phyloP scores from a whole-genome alignment of 2,113 vertebrate species.

The Plotosus lineatus region DNA sequence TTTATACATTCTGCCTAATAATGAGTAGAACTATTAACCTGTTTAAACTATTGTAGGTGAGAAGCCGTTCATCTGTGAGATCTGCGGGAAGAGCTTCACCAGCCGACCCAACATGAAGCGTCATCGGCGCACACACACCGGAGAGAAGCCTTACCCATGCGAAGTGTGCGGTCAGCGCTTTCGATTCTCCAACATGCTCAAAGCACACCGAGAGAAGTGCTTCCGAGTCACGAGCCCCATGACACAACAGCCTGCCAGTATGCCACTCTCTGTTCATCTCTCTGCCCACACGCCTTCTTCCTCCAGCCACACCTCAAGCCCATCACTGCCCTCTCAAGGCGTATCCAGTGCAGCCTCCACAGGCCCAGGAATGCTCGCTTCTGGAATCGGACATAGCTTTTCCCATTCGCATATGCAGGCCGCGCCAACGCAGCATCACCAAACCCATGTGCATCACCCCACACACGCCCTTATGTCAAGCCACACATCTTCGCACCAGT shows the following conservation, averaged over 20 bases:
- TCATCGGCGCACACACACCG: slow-evolving; percentile 93
- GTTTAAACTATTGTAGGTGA: slow-evolving; percentile 77
- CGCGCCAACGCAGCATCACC: slow-evolving; percentile 78
- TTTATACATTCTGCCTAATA: neutral
- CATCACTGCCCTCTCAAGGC: slow-evolving; percentile 66
- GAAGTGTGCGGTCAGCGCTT: slow-evolving; percentile 96
- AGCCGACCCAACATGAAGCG: slow-evolving; percentile 98
- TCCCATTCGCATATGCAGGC: slow-evolving; percentile 87
- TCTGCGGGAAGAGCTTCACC: slow-evolving; percentile 98
- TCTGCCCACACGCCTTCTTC: slow-evolving; percentile 73
- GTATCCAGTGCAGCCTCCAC: slow-evolving; percentile 57
- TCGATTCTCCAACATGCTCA: slow-evolving; percentile 99
- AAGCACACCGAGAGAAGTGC: slow-evolving; percentile 97
- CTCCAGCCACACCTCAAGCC: slow-evolving; percentile 64
- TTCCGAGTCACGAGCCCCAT: slow-evolving; percentile 93
- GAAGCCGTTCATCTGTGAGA: slow-evolving; percentile 98
- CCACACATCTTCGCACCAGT: slow-evolving; percentile 80
- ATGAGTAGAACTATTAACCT: neutral
- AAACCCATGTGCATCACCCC: slow-evolving; percentile 74
- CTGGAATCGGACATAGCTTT: slow-evolving; percentile 77
- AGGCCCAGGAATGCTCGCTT: slow-evolving; percentile 65
- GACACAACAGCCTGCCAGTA: slow-evolving; percentile 76
- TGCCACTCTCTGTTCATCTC: slow-evolving; percentile 75
- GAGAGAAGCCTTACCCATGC: slow-evolving; percentile 96
- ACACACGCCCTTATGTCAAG: slow-evolving; percentile 66